phyloP scores from a whole-genome alignment of 2,888 invertebrate genomes.

The Epistrophe eligans region DNA sequence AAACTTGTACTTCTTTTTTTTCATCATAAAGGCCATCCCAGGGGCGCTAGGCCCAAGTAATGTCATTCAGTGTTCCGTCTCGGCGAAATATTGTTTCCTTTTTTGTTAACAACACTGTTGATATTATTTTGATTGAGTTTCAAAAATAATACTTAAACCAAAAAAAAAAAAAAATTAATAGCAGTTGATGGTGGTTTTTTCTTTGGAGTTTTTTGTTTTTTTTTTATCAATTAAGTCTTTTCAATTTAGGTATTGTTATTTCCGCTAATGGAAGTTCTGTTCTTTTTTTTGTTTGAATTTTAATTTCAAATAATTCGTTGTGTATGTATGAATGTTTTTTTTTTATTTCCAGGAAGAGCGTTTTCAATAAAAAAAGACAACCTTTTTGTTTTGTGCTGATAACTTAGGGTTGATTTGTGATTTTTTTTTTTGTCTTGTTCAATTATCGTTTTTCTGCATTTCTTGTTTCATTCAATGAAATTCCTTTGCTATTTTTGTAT shows the following conservation, averaged over 20 bases:
- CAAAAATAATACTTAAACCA: not conserved
- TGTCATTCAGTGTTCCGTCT: constrained; percentile 81
- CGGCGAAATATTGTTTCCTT: constrained; percentile 67
- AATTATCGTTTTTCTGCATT: constrained; percentile 12
- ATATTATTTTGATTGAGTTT: not conserved
- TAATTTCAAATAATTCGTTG: constrained; percentile 47
- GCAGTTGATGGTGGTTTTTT: not conserved
- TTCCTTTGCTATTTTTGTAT: constrained; percentile 24
- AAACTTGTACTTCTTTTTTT: constrained; percentile 99
- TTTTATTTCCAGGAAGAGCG: constrained; percentile 23
- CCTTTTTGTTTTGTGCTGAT: constrained; percentile 50
- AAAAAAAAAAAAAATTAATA: not conserved
- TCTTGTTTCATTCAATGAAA: not conserved
- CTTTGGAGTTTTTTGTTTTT: not conserved
- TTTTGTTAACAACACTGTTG: constrained; percentile 36
- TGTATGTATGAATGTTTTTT: not conserved
- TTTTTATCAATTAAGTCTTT: constrained; percentile 21
- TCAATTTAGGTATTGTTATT: not conserved
- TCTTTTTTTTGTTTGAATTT: not conserved
- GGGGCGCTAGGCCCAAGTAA: constrained; percentile 84
- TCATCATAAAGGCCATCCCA: constrained; percentile 97
- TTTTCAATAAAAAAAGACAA: constrained; percentile 35
- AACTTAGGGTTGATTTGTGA: not conserved
- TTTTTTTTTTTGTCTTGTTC: not conserved
- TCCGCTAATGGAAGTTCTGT: constrained; percentile 47